Base-by-base conservation (phyloP, 1,140 invertebrate genomes). In the Drosophila pectinifera region DNA sequence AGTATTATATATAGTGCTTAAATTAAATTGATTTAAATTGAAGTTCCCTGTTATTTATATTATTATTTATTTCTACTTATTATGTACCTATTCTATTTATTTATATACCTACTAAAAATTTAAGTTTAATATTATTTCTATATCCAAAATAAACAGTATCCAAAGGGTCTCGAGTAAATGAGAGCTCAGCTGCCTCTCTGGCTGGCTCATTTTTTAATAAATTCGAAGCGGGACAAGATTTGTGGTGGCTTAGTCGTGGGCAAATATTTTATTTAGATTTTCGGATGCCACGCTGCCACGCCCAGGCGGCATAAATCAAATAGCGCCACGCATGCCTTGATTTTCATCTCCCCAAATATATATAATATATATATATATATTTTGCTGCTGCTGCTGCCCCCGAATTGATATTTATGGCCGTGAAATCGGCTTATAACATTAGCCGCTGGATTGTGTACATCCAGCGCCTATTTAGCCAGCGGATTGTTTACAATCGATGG, bases 401-500 rank as follows among this genome's bases (percentile, higher is more conserved):
- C 28, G 70, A 64, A 78, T 76, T 69, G 70, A 88, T 86, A 83
- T 86, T 86, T 86, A 86, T 79, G 83, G 51, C 55, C 56, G 46
- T 67, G 58, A 83, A 83, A 88, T 86, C 73, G 75, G 84, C 79
- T 88, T 86, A 86, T 73, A 68, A 67, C 61, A 74, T 86, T 86
- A 49, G 42, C 76, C 63, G 28, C 26, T 11, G 28, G 20, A 14
- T 11, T 11, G 14, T 24, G 6, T 38, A 54, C 38, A 28, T 31
- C 41, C 14, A 28, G 20, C 20, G 53, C 7, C 49, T 11, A 36
- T 36, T 22, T 58, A 61, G 41, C 26, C 55, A 46, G 43, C 43
- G 26, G 45, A 31, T 42, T 77, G 73, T 77, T 77, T 77, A 77
- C 63, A 68, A 59, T 75, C 26, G 24, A 59, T 65, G 53, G 24